Evolutionary conservation across 2,888 invertebrate species (phyloP).

Genomic region (Ctena decussata): DNA sequence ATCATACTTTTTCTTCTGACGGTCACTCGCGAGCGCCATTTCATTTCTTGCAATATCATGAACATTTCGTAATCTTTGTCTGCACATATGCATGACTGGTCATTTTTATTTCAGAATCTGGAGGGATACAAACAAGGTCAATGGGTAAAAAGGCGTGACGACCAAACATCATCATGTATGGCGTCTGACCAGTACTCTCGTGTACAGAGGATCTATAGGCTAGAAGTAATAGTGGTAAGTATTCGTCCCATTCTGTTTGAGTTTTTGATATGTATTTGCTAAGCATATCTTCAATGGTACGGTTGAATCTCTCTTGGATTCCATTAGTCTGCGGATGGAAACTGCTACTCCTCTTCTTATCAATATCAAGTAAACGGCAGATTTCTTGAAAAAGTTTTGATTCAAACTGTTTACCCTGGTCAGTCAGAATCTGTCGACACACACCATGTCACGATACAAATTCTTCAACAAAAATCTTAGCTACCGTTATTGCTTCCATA

Average conservation of each 20-base stretch:
- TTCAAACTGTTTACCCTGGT: conserved; percentile 29
- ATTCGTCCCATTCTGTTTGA: conserved; percentile 15
- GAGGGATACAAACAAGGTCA: neutral
- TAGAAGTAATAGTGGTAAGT: conserved; percentile 13
- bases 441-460: conserved; percentile 9
- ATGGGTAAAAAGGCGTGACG: neutral
- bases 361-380: conserved; percentile 15
- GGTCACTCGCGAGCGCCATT: neutral
- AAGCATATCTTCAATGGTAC: conserved; percentile 16
- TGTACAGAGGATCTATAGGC: conserved; percentile 11
- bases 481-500: neutral
- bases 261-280: neutral
- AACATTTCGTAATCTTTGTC: neutral
- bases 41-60: neutral
- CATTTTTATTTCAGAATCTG: too few relatives aligned
- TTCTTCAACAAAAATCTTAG: conserved; percentile 8
- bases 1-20: neutral
- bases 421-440: neutral
- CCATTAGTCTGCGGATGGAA: conserved; percentile 47
- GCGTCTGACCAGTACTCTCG: neutral
- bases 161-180: neutral
- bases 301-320: conserved; percentile 31
- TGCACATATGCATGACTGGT: too few relatives aligned
- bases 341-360: conserved; percentile 36
- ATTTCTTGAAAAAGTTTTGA: conserved; percentile 32